These are phyloP conservation scores for Ahaetulla prasina DNA, from an alignment of 2,113 vertebrate species.

Conservation along the genomic window DNA sequence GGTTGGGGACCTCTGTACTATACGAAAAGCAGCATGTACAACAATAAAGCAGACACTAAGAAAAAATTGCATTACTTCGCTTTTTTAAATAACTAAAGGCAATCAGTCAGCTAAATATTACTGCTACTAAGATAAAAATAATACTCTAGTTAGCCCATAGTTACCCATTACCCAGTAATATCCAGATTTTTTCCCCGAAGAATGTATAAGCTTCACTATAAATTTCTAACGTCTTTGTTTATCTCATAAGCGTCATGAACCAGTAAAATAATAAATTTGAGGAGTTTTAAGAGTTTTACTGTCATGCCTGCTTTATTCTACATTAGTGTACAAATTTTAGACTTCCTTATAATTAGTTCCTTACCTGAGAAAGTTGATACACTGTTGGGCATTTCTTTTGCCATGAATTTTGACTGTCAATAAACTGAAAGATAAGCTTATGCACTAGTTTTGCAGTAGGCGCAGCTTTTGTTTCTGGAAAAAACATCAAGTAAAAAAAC, in stretches of 20 bases:
- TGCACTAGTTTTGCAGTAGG: conserved; percentile 71
- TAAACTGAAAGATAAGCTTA: conserved; percentile 71
- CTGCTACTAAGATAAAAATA: background rate
- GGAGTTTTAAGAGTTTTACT: background rate
- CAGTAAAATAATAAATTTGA: background rate
- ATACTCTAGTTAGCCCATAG: background rate
- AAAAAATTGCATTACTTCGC: background rate
- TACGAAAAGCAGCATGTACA: background rate
- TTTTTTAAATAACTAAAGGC: background rate
- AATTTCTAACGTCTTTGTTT: background rate
- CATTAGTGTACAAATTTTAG: background rate
- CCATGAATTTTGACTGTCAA: conserved; percentile 62
- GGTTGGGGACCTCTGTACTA: background rate
- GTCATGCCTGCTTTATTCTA: background rate
- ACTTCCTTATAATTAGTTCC: background rate
- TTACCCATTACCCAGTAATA: background rate
- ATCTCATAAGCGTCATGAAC: background rate
- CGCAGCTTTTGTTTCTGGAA: conserved; percentile 68
- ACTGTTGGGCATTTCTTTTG: conserved; percentile 64
- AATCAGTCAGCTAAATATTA: background rate
- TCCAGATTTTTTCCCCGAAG: background rate
- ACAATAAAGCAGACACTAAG: background rate
- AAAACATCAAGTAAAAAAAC: background rate
- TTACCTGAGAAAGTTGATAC: conserved; percentile 67
- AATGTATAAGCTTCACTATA: background rate